Evolutionary conservation across 2,888 invertebrate genomes (phyloP).

Genomic region (Gasteruption jaculator): DNA sequence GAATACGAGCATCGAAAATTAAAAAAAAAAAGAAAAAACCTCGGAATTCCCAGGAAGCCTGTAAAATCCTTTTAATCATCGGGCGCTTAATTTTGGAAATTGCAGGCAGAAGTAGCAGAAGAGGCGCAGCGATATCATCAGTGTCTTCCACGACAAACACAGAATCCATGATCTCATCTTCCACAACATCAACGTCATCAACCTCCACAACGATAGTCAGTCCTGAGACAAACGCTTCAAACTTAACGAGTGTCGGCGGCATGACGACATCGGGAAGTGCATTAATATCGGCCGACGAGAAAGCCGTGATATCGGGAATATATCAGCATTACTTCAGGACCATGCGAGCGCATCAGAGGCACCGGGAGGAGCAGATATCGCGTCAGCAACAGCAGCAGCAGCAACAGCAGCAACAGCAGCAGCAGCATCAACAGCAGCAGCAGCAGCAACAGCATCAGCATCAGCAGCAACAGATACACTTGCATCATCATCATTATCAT

Average conservation of each 20-base stretch:
- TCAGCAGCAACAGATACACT: constrained; percentile 23
- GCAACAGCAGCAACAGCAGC: constrained; percentile 21
- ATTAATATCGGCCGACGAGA: constrained; percentile 39
- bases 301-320: constrained; percentile 44
- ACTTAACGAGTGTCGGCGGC: too few species aligned
- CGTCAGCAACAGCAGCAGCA: constrained; percentile 32
- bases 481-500: constrained; percentile 22
- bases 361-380: constrained; percentile 21
- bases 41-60: too few species aligned
- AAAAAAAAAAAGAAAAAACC: too few species aligned
- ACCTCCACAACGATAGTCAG: constrained; percentile 15
- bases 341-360: constrained; percentile 40
- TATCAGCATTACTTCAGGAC: constrained; percentile 46
- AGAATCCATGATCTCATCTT: too few species aligned
- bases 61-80: too few species aligned
- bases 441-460: constrained; percentile 26
- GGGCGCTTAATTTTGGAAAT: too few species aligned
- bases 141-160: too few species aligned
- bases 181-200: too few species aligned
- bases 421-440: constrained; percentile 21
- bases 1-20: too few species aligned
- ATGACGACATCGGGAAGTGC: constrained; percentile 26
- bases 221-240: constrained; percentile 12
- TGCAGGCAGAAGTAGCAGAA: too few species aligned
- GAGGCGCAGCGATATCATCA: too few species aligned